A percentile compares a stretch with the other conserved stretches of the same genome.
These are phyloP conservation scores for Simalia tracyae DNA, from an alignment of 2,797 vertebrate species.

Conservation along the genomic window DNA sequence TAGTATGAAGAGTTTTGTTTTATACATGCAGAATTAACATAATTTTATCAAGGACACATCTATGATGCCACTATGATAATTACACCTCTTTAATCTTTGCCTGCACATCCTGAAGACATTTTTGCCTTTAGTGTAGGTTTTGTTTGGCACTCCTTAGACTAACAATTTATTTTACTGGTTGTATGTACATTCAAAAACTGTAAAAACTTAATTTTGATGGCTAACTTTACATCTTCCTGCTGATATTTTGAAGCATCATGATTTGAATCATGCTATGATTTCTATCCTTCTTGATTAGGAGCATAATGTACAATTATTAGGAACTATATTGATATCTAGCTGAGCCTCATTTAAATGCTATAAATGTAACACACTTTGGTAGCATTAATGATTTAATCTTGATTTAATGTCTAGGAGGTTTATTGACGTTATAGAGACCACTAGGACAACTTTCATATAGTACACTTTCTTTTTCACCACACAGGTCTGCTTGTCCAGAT, in stretches of 20 bases:
- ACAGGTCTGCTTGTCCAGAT: background rate
- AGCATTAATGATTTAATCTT: background rate
- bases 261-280: background rate
- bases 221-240: background rate
- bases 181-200: background rate
- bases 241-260: background rate
- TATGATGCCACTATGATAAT: background rate
- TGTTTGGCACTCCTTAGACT: background rate
- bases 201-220: background rate
- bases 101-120: background rate
- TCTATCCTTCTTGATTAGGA: background rate
- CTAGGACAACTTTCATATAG: background rate
- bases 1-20: background rate
- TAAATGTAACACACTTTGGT: background rate
- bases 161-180: background rate
- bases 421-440: background rate
- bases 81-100: background rate
- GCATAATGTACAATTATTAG: background rate
- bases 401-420: background rate
- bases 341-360: background rate
- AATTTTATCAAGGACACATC: background rate
- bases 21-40: background rate
- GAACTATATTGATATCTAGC: background rate
- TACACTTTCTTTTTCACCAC: background rate
- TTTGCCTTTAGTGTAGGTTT: background rate